These are phyloP conservation scores for Pentalonia nigronervosa DNA, from an alignment of 1,140 invertebrate genomes.

Conservation along the genomic window DNA sequence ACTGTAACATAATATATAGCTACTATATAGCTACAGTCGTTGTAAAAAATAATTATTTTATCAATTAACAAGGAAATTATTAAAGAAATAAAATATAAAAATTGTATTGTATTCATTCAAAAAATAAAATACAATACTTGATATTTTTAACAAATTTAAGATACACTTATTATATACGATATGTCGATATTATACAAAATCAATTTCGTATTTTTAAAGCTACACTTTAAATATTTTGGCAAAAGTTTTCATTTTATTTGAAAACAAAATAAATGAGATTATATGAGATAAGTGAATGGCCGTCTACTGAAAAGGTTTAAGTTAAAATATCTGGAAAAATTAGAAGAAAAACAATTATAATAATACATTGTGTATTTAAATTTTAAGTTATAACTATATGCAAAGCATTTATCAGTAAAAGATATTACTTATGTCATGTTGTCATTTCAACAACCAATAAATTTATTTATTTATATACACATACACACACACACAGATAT, in stretches of 20 bases:
- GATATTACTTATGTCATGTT: background rate
- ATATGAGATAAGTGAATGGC: background rate
- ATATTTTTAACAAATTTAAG: too few species aligned
- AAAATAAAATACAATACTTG: too few species aligned
- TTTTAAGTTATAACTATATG: background rate
- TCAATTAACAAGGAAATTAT: background rate
- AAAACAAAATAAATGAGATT: too few species aligned
- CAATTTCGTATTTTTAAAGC: too few species aligned
- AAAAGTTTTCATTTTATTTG: background rate
- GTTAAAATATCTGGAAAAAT: background rate
- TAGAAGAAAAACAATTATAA: background rate
- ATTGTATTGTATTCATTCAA: background rate
- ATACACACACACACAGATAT: background rate
- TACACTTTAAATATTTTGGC: too few species aligned
- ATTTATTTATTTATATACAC: background rate
- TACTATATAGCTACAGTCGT: background rate
- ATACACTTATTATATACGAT: too few species aligned
- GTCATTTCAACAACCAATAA: background rate
- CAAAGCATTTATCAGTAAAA: background rate
- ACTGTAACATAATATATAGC: background rate
- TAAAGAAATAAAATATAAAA: background rate
- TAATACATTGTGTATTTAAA: background rate
- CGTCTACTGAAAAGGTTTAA: too few species aligned
- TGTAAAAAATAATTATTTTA: background rate
- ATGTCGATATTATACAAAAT: too few species aligned